Percentiles rank a stretch among this genome's conserved stretches.
phyloP scores from a whole-genome alignment of 2,888 invertebrate genomes.

The Hecatera dysodea region DNA sequence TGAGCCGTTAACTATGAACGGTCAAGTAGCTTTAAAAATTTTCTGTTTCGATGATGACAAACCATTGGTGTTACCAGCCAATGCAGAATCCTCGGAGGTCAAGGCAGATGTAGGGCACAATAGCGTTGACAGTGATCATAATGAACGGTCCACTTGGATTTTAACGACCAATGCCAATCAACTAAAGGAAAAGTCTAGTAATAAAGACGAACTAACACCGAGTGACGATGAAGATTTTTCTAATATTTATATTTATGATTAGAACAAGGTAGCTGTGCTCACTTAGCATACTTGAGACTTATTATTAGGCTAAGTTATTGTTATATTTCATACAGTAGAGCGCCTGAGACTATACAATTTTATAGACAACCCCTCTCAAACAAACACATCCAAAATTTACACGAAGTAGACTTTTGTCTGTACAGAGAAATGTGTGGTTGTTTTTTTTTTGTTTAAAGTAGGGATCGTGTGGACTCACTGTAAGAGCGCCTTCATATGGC shows the following conservation, averaged over 20 bases:
- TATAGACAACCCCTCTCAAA: too few relatives aligned
- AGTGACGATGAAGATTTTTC: slow-evolving; percentile 27
- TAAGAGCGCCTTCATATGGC: too few relatives aligned
- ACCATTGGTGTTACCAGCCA: not conserved
- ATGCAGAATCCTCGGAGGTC: not conserved
- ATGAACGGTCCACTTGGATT: slow-evolving; percentile 4
- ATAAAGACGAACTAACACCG: not conserved
- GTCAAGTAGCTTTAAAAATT: slow-evolving; percentile 31
- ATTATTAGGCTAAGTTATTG: not conserved
- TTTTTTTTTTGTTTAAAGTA: too few relatives aligned
- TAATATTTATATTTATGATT: slow-evolving; percentile 31
- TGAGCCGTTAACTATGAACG: slow-evolving; percentile 14
- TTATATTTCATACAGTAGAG: not conserved
- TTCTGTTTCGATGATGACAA: slow-evolving; percentile 1
- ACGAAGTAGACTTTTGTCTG: too few relatives aligned
- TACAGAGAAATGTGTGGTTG: too few relatives aligned
- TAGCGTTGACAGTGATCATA: not conserved
- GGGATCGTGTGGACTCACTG: too few relatives aligned
- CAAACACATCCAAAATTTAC: too few relatives aligned
- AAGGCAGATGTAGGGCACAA: not conserved
- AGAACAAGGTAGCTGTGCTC: not conserved
- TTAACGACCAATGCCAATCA: not conserved
- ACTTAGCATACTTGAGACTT: not conserved
- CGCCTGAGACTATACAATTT: too few relatives aligned
- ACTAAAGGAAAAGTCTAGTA: not conserved